Conservation (phyloP, 1,140 invertebrate genomes). For the Oncopeltus fasciatus region DNA sequence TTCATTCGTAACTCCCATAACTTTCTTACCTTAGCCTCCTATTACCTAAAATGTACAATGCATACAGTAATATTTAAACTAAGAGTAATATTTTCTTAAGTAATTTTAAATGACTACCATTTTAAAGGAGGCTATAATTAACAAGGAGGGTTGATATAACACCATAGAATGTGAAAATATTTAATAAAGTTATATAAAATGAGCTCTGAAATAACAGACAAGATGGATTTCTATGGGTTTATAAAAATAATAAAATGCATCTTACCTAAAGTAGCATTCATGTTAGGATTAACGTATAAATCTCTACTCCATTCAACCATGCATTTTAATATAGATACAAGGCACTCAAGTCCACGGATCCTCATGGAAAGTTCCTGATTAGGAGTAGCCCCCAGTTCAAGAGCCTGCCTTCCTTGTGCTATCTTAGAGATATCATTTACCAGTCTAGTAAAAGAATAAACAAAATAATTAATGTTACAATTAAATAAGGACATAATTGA, state of each 20-base stretch:
- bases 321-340: conserved; percentile 95
- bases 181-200: too few relatives aligned
- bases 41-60: too few relatives aligned
- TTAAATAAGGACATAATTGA: background rate
- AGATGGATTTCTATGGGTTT: too few relatives aligned
- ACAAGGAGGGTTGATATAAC: too few relatives aligned
- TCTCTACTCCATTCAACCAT: conserved; percentile 99
- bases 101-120: too few relatives aligned
- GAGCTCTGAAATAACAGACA: too few relatives aligned
- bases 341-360: conserved; percentile 86
- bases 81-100: too few relatives aligned
- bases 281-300: conserved; percentile 88
- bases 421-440: conserved; percentile 90
- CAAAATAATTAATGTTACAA: background rate
- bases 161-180: too few relatives aligned
- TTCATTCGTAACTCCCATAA: too few relatives aligned
- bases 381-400: conserved; percentile 81
- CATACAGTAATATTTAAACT: too few relatives aligned
- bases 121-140: too few relatives aligned
- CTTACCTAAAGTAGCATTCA: conserved; percentile 62
- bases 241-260: conserved; percentile 16
- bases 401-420: conserved; percentile 79
- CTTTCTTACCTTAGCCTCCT: too few relatives aligned
- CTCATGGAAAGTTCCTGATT: conserved; percentile 93
- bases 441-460: conserved; percentile 34